These are phyloP conservation scores for Drosophila prosaltans DNA, from an alignment of 1,140 invertebrate species.

Conservation along the genomic window DNA sequence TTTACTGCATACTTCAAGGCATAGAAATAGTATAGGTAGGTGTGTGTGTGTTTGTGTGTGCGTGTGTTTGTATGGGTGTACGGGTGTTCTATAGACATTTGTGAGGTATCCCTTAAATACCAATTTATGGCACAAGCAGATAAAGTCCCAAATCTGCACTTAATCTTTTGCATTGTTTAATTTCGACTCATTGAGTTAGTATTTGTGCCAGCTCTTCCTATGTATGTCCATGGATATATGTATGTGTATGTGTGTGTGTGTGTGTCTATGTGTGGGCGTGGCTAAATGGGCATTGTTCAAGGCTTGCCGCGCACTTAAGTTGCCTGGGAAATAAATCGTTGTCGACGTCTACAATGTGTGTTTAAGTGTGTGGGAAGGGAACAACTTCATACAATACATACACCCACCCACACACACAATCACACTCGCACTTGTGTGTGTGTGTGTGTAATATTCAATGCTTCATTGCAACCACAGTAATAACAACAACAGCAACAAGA, in stretches of 20 bases:
- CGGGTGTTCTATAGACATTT: slow-evolving; percentile 71
- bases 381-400: not conserved
- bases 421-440: too few species aligned
- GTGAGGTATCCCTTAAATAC: slow-evolving; percentile 83
- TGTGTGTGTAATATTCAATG: slow-evolving; percentile 72
- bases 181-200: slow-evolving; percentile 82
- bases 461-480: slow-evolving; percentile 74
- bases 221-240: not conserved
- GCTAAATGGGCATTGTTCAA: slow-evolving; percentile 60
- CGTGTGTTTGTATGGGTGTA: slow-evolving; percentile 22
- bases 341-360: slow-evolving; percentile 57
- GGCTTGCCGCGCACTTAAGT: slow-evolving; percentile 62
- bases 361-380: slow-evolving; percentile 22
- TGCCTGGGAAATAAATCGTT: slow-evolving; percentile 74
- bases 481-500: slow-evolving; percentile 46
- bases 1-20: slow-evolving; percentile 70
- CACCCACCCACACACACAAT: not conserved
- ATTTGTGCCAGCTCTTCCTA: not conserved
- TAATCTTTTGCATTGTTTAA: slow-evolving; percentile 83
- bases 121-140: slow-evolving; percentile 83
- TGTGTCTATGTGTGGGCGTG: slow-evolving; percentile 45
- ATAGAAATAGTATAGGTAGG: slow-evolving; percentile 24
- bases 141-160: slow-evolving; percentile 83
- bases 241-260: slow-evolving; percentile 16
- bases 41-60: not conserved